phyloP scores from a whole-genome alignment of 2,797 vertebrate species.

The Gobio occitaniae region DNA sequence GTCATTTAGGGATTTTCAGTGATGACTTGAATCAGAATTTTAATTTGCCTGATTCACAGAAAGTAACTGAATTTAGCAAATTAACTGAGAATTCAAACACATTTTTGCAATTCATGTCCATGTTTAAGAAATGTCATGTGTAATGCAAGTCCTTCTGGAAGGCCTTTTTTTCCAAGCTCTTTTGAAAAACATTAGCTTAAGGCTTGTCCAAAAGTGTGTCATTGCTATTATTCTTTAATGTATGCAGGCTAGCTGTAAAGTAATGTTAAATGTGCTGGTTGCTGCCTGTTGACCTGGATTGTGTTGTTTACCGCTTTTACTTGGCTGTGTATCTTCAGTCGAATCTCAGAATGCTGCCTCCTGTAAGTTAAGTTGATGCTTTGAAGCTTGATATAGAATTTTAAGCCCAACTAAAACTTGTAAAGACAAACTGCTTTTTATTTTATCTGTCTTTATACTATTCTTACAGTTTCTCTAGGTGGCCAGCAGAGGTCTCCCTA shows the following conservation, averaged over 20 bases:
- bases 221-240: conserved; percentile 20
- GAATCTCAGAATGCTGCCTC: background rate
- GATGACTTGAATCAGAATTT: background rate
- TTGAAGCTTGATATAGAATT: background rate
- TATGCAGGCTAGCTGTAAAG: conserved; percentile 7
- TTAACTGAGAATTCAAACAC: background rate
- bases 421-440: background rate
- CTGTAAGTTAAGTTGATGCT: background rate
- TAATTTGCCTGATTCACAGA: background rate
- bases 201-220: background rate
- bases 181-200: conserved; percentile 7
- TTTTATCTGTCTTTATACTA: background rate
- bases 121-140: conserved; percentile 19
- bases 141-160: background rate
- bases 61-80: background rate
- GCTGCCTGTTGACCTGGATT: conserved; percentile 29
- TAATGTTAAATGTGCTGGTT: background rate
- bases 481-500: conserved; percentile 22
- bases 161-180: background rate
- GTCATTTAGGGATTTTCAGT: background rate
- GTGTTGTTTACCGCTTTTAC: background rate
- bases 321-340: background rate
- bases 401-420: background rate
- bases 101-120: conserved; percentile 10
- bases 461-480: background rate